Evolutionary conservation across 2,888 invertebrate species (phyloP).

Genomic region (Mechanitis messenoides): DNA sequence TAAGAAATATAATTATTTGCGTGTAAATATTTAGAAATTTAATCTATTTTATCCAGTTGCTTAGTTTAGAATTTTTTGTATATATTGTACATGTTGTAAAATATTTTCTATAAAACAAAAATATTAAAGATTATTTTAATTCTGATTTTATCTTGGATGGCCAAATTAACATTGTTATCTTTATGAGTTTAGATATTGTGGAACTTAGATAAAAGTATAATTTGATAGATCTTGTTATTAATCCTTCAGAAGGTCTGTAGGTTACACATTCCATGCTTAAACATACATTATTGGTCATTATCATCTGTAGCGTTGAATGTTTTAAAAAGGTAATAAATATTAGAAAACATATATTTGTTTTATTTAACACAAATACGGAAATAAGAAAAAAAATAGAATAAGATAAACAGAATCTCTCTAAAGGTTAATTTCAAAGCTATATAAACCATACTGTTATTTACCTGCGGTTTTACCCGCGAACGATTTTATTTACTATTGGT

Average conservation of each 20-base stretch:
- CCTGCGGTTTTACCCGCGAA: no score
- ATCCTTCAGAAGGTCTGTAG: conserved; percentile 28
- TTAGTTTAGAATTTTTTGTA: conserved; percentile 58
- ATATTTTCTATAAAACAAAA: conserved; percentile 31
- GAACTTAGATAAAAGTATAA: conserved; percentile 27
- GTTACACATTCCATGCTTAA: conserved; percentile 57
- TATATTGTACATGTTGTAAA: conserved; percentile 44
- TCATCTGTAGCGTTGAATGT: conserved; percentile 48
- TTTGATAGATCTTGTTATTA: conserved; percentile 17
- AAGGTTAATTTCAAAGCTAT: no score
- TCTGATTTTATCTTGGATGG: conserved; percentile 29
- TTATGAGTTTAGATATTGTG: conserved; percentile 33
- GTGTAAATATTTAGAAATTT: conserved; percentile 54
- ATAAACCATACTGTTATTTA: no score
- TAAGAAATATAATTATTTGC: conserved; percentile 25
- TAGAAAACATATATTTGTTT: conserved; percentile 26
- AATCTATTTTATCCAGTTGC: conserved; percentile 49
- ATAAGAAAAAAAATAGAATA: no score
- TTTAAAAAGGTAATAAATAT: conserved; percentile 47
- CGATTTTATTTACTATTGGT: no score
- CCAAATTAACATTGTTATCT: conserved; percentile 25
- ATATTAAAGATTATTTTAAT: conserved; percentile 39
- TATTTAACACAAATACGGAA: conserved; percentile 1
- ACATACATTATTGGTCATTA: conserved; percentile 44
- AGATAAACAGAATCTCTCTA: no score